Base-by-base conservation (phyloP, 2,888 invertebrate genomes). In the Metallyticus violacea region DNA sequence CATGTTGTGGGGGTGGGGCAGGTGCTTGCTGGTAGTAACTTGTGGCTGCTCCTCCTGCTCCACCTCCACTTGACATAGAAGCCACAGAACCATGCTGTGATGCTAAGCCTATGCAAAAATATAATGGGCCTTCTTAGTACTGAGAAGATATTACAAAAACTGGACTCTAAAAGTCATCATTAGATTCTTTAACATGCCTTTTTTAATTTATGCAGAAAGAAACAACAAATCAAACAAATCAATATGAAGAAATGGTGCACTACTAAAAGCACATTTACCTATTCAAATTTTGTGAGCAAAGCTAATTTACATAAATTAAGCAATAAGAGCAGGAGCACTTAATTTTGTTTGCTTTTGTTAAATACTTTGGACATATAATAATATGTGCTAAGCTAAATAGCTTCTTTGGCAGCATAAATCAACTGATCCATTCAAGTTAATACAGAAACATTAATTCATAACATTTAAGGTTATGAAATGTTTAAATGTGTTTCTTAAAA, bases 71-170 rank as follows among this genome's bases (percentile, higher is more conserved):
- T 90, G 91, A 92, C 91, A 91, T 92, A 89, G 91, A 90, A 26
- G 93, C 92, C 89, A 93, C 91, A 89, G 92, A 92, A 88, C 93
- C 91, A 90, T 93, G 93, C 88, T 93, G 93, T 87, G 93, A 91
- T 89, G 92, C 92, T 89, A 93, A 90, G 89, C 92, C 92, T 92
- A 91, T 83, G 15, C 40, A 62, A 62, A 62, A 62, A 62, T 15
- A 62, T 62, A 62, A 62, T 62, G 9, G 22, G 15, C 22, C 9
- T 62, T 62, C 40, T 62, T 62, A 62, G 40, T 22, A 62, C 15
- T 62, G 15, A 62, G 22, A 22, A 62, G 40, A 62, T 62, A 62
- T 62, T 15, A 22, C 15, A 62, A 62, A 15, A 22, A 62, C n/a
- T n/a, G n/a, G n/a, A n/a, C n/a, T n/a, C n/a, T n/a, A n/a, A n/a